phyloP scores from a whole-genome alignment of 2,888 invertebrate genomes.

The Sericinus montela region DNA sequence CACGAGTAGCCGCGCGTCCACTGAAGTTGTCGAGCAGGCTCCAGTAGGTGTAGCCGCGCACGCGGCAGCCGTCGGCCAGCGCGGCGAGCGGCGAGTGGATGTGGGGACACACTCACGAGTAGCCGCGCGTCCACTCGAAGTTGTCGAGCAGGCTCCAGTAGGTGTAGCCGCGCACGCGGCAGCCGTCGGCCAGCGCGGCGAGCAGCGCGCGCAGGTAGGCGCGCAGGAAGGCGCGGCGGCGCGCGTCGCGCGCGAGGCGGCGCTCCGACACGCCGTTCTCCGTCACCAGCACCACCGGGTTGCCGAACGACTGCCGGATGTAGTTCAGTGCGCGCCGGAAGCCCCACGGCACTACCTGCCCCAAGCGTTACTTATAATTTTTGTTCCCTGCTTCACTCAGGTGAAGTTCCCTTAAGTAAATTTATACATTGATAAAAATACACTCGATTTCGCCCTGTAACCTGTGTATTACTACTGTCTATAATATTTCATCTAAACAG shows the following conservation, averaged over 20 bases:
- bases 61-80: constrained; percentile 76
- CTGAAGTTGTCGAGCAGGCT: constrained; percentile 89
- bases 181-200: constrained; percentile 75
- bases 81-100: constrained; percentile 68
- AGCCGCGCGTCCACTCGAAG: constrained; percentile 88
- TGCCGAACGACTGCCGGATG: constrained; percentile 79
- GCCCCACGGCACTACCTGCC: constrained; percentile 84
- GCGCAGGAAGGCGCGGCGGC: constrained; percentile 75
- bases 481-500: no score
- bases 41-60: constrained; percentile 86
- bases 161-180: constrained; percentile 82
- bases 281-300: constrained; percentile 77
- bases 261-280: constrained; percentile 81
- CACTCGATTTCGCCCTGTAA: no score
- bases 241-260: constrained; percentile 60
- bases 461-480: no score
- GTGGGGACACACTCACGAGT: constrained; percentile 82
- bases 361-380: no score
- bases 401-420: no score
- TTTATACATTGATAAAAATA: no score
- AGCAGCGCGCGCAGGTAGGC: constrained; percentile 68
- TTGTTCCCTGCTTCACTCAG: no score
- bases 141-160: constrained; percentile 90
- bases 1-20: constrained; percentile 87
- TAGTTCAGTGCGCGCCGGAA: constrained; percentile 82